Evolutionary conservation across 1,140 invertebrate genomes (phyloP).

Genomic region (Phymorhynchus buccinoides): DNA sequence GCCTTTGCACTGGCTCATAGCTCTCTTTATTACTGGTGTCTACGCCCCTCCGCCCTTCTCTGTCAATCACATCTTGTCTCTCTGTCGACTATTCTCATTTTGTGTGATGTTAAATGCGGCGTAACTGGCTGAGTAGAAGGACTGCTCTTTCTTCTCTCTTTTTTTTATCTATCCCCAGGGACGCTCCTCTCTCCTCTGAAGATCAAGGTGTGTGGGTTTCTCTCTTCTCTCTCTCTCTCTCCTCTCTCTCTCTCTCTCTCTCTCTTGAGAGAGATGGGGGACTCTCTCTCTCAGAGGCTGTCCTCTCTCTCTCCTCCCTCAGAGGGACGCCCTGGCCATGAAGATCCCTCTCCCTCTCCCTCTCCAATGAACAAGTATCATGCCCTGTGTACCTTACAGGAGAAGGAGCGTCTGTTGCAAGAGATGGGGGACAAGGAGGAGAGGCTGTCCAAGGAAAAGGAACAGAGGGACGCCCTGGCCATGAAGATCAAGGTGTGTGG

Average conservation of each 20-base stretch:
- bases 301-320: too few relatives aligned
- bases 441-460: conserved; percentile 76
- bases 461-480: conserved; percentile 76
- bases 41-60: too few relatives aligned
- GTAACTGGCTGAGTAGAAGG: too few relatives aligned
- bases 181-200: too few relatives aligned
- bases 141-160: background rate
- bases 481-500: conserved; percentile 66
- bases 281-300: background rate
- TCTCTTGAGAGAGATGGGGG: too few relatives aligned
- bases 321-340: too few relatives aligned
- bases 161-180: background rate
- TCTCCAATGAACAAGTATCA: too few relatives aligned
- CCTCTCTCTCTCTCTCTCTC: background rate
- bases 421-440: conserved; percentile 78
- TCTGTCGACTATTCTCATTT: background rate
- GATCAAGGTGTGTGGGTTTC: too few relatives aligned
- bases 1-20: too few relatives aligned
- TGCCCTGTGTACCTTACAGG: conserved; percentile 67
- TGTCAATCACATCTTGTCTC: background rate
- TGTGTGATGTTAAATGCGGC: too few relatives aligned
- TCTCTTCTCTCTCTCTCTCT: background rate
- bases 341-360: too few relatives aligned
- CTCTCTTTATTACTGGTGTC: too few relatives aligned
- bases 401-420: conserved; percentile 78